These are phyloP conservation scores for Dendronephthya gigantea DNA, from an alignment of 64 coral and sea anemone genomes.

Conservation along the genomic window DNA sequence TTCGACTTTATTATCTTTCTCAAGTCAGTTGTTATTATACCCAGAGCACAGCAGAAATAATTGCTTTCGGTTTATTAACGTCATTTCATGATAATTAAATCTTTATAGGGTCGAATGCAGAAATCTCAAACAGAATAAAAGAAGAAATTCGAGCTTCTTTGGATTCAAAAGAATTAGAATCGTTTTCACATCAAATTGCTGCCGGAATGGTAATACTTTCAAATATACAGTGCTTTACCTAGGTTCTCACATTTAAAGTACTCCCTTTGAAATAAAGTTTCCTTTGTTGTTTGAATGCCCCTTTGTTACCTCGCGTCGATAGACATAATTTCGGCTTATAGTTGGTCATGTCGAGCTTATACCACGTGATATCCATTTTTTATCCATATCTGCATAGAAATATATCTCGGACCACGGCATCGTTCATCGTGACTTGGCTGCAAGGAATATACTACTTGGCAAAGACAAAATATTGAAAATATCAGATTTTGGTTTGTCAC, in stretches of 20 bases:
- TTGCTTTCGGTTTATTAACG: not conserved
- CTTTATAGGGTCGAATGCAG: not conserved
- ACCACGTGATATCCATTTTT: not conserved
- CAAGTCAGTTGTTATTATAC: not conserved
- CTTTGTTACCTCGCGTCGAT: too few relatives aligned
- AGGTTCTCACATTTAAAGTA: too few relatives aligned
- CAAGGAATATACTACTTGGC: not conserved
- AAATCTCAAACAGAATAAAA: not conserved
- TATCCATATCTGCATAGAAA: not conserved
- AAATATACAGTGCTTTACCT: not conserved
- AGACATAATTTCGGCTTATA: too few relatives aligned
- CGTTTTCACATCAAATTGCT: not conserved
- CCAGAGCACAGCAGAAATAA: too few relatives aligned
- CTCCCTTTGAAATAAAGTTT: too few relatives aligned
- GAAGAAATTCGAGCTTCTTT: not conserved
- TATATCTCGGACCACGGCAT: not conserved
- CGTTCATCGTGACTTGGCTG: conserved; percentile 1
- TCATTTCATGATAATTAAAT: not conserved
- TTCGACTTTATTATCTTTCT: too few relatives aligned
- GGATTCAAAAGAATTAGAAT: not conserved
- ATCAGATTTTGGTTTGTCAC: conserved; percentile 18
- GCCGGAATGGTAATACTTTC: not conserved
- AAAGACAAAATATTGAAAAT: not conserved
- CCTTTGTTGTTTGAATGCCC: too few relatives aligned
- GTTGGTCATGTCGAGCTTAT: too few relatives aligned